Evolutionary conservation across 2,888 invertebrate genomes (phyloP).

Genomic region (Cephus runcator): DNA sequence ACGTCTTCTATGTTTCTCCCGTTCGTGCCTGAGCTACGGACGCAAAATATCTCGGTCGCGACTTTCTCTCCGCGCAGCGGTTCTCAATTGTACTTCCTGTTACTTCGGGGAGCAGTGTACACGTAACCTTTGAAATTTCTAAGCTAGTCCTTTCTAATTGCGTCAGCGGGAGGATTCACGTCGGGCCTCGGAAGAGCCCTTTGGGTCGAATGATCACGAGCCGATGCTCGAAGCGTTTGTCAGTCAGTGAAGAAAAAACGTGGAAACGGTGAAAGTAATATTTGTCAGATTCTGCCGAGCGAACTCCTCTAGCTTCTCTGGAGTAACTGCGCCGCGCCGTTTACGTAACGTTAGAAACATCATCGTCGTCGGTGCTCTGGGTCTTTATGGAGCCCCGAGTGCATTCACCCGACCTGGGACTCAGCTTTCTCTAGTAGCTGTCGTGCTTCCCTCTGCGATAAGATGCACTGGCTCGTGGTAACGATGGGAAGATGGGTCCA

Average conservation of each 20-base stretch:
- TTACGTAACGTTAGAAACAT: constrained; percentile 50
- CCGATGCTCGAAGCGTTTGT: background rate
- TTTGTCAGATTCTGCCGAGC: background rate
- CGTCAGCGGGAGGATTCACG: background rate
- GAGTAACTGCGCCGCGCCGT: constrained; percentile 25
- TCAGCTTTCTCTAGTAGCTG: background rate
- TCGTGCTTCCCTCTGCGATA: background rate
- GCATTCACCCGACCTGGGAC: constrained; percentile 49
- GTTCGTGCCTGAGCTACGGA: constrained; percentile 31
- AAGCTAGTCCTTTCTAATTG: background rate
- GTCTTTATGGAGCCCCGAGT: constrained; percentile 39
- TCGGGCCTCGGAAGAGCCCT: background rate
- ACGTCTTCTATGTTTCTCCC: background rate
- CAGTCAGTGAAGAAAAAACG: background rate
- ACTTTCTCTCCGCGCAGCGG: constrained; percentile 62
- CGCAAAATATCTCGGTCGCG: constrained; percentile 57
- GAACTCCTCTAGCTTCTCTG: background rate
- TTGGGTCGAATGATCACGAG: background rate
- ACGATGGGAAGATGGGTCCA: background rate
- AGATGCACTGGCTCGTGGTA: background rate
- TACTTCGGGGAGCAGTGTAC: constrained; percentile 26
- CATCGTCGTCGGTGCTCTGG: constrained; percentile 49
- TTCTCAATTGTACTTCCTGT: constrained; percentile 61
- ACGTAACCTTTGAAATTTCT: background rate
- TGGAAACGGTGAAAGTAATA: background rate